Evolutionary conservation across 2,888 invertebrate genomes (phyloP).

Genomic region (Sphaeridia pumilis): DNA sequence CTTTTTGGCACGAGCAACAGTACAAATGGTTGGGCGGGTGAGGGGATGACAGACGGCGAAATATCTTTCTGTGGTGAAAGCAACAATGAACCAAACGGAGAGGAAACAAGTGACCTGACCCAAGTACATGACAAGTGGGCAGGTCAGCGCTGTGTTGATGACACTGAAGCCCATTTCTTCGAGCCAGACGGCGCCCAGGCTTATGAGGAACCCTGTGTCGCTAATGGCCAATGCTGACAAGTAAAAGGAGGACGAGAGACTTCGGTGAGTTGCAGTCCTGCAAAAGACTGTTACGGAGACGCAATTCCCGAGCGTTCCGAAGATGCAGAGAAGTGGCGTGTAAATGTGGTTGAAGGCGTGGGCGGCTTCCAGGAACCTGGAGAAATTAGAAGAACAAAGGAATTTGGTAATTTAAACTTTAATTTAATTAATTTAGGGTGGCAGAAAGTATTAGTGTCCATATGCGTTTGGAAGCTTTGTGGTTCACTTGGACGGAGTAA

Average conservation of each 20-base stretch:
- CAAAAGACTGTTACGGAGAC: conserved; percentile 62
- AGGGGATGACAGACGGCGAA: conserved; percentile 63
- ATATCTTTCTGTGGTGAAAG: conserved; percentile 73
- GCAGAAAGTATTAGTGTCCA: too few relatives aligned
- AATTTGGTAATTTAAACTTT: too few relatives aligned
- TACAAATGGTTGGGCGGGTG: conserved; percentile 57
- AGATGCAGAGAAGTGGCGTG: conserved; percentile 54
- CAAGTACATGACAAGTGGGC: conserved; percentile 60
- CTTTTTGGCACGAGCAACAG: conserved; percentile 55
- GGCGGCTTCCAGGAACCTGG: conserved; percentile 11
- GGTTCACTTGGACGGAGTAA: too few relatives aligned
- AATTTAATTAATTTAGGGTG: too few relatives aligned
- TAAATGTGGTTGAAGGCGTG: conserved; percentile 40
- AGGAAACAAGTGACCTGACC: conserved; percentile 61
- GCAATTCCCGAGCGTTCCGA: conserved; percentile 62
- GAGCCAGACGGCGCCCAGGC: conserved; percentile 57
- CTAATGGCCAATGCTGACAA: conserved; percentile 62
- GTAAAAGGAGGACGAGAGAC: conserved; percentile 65
- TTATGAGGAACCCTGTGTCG: conserved; percentile 60
- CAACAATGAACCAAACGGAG: conserved; percentile 73
- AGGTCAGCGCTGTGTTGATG: conserved; percentile 44
- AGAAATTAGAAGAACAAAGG: too few relatives aligned
- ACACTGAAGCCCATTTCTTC: conserved; percentile 37
- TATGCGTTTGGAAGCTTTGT: too few relatives aligned
- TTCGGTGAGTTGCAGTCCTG: conserved; percentile 53